Base-by-base conservation (phyloP, 2,888 invertebrate species). In the Flabesymbios commensalis region DNA sequence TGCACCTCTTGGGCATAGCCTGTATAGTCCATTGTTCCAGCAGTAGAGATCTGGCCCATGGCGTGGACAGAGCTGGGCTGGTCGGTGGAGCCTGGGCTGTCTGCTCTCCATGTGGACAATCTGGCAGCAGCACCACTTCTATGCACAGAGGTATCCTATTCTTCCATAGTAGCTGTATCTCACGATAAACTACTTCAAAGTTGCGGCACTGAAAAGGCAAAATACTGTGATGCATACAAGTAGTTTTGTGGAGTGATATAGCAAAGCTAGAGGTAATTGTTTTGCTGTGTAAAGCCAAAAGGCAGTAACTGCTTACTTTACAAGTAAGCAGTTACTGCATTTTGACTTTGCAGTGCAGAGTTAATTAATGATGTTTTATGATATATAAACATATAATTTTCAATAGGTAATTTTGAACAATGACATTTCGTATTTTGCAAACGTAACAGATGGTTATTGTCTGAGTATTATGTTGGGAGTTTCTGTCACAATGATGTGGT, bases 21-120 rank as follows among this genome's bases (percentile, higher is more conserved):
- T 87, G 86, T 80, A 93, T 88, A 66, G 88, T 90, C 93, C 93
- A 93, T 72, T 91, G 87, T 82, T 93, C 93, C 69, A 93, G 84
- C 33, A 85, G 73, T 71, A 91, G 83, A 70, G 78, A 78, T 59
- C 87, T 80, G 75, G 88, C 84, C 48, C 77, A 75, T 19, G 73
- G 72, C 29, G 70, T 66, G 3, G 75, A 72, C 3, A 78, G 78
- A 56, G 78, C 54, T 14, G 58, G 53, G 52, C 7, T 78, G 10
- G 73, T 71, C 4, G 76, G 79, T 32, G 78, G 77, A 75, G 79
- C 77, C 41, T 78, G 75, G 74, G 81, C 79, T 63, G 81, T 78
- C 59, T 76, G 76, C 29, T 71, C 70, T 19, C 84, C 84, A 73
- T 88, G 88, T 64, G 85, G 52, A 83, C 92, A 93, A 70, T 88